Base-by-base conservation (phyloP, 2,797 vertebrate genomes). In the Cyprinodon diabolis region DNA sequence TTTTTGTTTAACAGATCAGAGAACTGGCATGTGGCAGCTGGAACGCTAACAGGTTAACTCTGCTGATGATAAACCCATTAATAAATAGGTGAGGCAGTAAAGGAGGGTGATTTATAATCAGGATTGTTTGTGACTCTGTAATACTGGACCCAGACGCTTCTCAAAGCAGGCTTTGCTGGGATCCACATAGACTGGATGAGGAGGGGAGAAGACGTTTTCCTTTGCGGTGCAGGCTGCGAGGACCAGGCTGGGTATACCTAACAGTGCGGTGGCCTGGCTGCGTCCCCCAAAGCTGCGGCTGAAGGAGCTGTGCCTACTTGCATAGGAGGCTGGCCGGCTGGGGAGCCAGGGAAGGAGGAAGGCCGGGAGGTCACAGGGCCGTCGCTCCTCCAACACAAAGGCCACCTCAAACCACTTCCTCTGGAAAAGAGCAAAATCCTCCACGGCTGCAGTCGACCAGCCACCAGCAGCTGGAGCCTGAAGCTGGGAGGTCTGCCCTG, bases 251-350 rank as follows among this genome's bases (percentile, higher is more conserved):
- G 86, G 92, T 91, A 91, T 97, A 99, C 98, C 98, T 95, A 99
- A 94, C 76, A 99, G 94, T 47, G 97, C 98, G 1, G 97, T 97
- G 58, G 98, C 97, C 94, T 99, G 98, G 95, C 98, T 99, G 92
- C 98, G 97, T 90, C 98, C 98, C 93, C 98, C 98, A 81, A 99
- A 99, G 94, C 98, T 99, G 95, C 98, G 97, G 94, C 98, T 99
- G 94, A 99, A 99, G 93, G 98, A 99, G 94, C 98, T 99, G 94
- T 99, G 97, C 91, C 98, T 96, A 95, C 98, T 99, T 92, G 98
- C 97, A 62, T 99, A 99, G 85, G 98, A 99, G 72, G 98, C 97
- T 0, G 98, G 97, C 80, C 98, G 95, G 88, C 98, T 99, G 76
- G 98, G 98, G 79, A 99, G 92, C 97, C 98, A 98, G 23, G 98